Percentiles rank a stretch among this genome's conserved stretches.
These are phyloP conservation scores for Rhogogaster chlorosoma DNA, from an alignment of 2,888 invertebrate genomes.

Conservation along the genomic window DNA sequence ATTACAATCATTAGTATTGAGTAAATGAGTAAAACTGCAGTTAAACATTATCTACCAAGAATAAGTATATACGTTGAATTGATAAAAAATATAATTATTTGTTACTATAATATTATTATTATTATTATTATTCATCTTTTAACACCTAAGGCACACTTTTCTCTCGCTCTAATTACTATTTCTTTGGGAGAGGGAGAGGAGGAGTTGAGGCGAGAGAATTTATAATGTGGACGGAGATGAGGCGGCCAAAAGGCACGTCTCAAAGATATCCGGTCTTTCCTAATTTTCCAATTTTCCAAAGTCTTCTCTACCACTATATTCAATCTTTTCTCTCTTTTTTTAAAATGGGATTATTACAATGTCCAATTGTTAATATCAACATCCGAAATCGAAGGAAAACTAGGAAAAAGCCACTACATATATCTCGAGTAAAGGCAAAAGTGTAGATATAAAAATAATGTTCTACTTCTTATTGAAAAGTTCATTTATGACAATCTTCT, in stretches of 20 bases:
- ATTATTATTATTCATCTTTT: neutral
- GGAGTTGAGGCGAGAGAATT: constrained; percentile 30
- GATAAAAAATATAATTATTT: constrained; percentile 32
- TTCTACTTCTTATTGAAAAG: neutral
- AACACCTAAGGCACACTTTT: constrained; percentile 36
- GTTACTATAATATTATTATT: constrained; percentile 24
- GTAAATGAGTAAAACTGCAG: constrained; percentile 18
- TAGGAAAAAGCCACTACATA: neutral
- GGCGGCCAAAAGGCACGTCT: constrained; percentile 1
- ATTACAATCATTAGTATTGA: constrained; percentile 18
- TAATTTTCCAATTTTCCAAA: neutral
- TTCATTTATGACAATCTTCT: neutral
- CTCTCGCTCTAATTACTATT: constrained; percentile 12
- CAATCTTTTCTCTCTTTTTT: neutral
- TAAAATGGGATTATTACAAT: neutral
- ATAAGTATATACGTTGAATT: neutral
- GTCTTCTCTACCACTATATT: neutral
- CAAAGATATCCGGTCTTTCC: neutral
- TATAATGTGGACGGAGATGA: constrained; percentile 28
- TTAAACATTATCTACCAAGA: neutral
- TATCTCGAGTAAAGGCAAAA: neutral
- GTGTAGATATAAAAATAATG: neutral
- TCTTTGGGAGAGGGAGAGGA: constrained; percentile 12
- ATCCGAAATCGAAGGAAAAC: neutral
- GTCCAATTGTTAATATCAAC: neutral